Percentiles rank a stretch among this genome's conserved stretches.
Evolutionary conservation across 1,140 invertebrate genomes (phyloP).

Genomic region (Leguminivora glycinivorella): DNA sequence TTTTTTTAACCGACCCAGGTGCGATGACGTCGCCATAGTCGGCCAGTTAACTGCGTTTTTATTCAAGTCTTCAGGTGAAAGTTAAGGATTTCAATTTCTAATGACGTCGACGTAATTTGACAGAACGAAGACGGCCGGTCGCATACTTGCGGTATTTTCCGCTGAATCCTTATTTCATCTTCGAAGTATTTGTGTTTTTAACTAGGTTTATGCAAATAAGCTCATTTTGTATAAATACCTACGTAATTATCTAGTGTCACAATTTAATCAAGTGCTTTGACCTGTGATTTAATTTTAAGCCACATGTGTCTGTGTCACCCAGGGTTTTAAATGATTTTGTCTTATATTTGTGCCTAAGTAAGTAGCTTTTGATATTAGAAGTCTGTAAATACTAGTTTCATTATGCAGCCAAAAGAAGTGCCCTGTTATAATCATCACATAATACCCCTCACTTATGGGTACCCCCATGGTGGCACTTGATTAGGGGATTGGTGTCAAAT

Average conservation of each 20-base stretch:
- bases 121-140: slow-evolving; percentile 52
- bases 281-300: background rate
- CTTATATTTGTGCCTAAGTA: background rate
- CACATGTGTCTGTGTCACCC: background rate
- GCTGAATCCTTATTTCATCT: slow-evolving; percentile 20
- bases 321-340: slow-evolving; percentile 3
- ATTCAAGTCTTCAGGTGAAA: slow-evolving; percentile 68
- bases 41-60: slow-evolving; percentile 46
- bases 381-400: background rate
- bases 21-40: slow-evolving; percentile 52
- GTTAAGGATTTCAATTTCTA: slow-evolving; percentile 69
- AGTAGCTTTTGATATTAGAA: background rate
- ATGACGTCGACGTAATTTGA: slow-evolving; percentile 67
- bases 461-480: background rate
- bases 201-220: background rate
- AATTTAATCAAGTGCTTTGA: slow-evolving; percentile 6
- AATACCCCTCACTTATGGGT: background rate
- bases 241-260: slow-evolving; percentile 17
- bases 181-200: background rate
- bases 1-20: slow-evolving; percentile 41
- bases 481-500: background rate
- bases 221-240: slow-evolving; percentile 11
- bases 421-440: background rate
- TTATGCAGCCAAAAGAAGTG: background rate
- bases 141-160: slow-evolving; percentile 40